phyloP scores from a whole-genome alignment of 2,113 vertebrate genomes.

The Rana temporaria region DNA sequence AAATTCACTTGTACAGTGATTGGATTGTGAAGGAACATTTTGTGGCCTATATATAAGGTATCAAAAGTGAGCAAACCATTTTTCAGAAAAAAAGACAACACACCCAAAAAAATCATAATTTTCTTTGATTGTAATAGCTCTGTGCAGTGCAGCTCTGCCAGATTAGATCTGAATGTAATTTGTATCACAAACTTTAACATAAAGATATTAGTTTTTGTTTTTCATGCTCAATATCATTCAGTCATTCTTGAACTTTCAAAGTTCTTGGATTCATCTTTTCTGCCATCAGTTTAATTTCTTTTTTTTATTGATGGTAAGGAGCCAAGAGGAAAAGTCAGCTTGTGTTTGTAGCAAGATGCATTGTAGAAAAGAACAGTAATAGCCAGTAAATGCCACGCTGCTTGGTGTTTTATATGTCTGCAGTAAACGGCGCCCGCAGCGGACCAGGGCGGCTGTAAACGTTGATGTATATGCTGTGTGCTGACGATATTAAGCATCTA shows the following conservation, averaged over 20 bases:
- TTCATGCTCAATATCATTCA: constrained; percentile 27
- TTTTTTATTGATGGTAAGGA: not conserved
- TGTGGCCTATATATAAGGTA: too few species aligned
- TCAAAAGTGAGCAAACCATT: too few species aligned
- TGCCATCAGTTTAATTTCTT: constrained; percentile 23
- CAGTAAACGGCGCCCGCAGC: constrained; percentile 11
- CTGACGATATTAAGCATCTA: constrained; percentile 42
- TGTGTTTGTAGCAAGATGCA: constrained; percentile 25
- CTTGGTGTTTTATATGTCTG: constrained; percentile 20
- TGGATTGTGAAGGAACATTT: too few species aligned
- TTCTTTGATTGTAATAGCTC: not conserved
- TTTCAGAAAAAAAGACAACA: too few species aligned
- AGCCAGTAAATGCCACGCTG: not conserved
- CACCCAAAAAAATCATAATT: too few species aligned
- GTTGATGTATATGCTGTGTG: constrained; percentile 46
- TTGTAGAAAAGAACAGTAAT: constrained; percentile 19
- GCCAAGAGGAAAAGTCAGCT: constrained; percentile 10
- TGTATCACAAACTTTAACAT: not conserved
- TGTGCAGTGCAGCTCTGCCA: not conserved
- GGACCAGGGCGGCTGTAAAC: constrained; percentile 23
- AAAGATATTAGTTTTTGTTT: constrained; percentile 35
- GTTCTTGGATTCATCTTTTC: constrained; percentile 14
- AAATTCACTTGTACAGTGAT: too few species aligned
- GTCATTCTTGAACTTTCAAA: constrained; percentile 23
- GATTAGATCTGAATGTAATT: not conserved